Evolutionary conservation across 2,888 invertebrate species (phyloP), one percentile per base, ranked within the genome.

Genomic region (Podotricha telesiphe): DNA sequence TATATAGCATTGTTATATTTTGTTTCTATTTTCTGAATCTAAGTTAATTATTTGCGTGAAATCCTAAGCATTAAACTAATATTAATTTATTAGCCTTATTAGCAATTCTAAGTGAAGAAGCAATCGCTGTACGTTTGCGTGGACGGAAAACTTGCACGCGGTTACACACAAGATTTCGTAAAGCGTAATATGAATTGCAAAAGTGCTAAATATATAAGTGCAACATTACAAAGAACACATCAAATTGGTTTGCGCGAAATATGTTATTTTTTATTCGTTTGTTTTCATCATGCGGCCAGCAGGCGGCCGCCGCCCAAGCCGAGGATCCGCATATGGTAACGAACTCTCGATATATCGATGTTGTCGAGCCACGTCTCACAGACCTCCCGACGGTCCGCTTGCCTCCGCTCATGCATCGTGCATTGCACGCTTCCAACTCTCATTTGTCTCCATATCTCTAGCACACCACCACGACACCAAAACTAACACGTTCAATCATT

Each of bases 321-420:
- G 94, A 96, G 97, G 96, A 96, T 97, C 94, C 95, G 96, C 95
- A 96, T 97, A 95, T 97, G 97, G 97, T 97, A 97, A 97, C 81
- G 55, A 42, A 82, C 82, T 76, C 78, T 78, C 77, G 82, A 82
- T 83, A 75, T 79, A 79, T 83, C 83, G 84, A 82, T 89, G 88
- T 89, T 91, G 89, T 89, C 81, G 75, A 76, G 76, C 80, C 84
- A 82, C 82, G 79, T 79, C 81, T 82, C 80, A 80, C 83, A 85
- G 81, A 82, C 90, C 90, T 84, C 68, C 79, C 79, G 88, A 91
- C 90, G 91, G 91, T 83, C 87, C 79, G 89, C 90, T 76, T 76
- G 75, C 75, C 75, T 75, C 67, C 68, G 80, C 73, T 82, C 87
- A 87, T 87, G 90, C 91, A 91, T 91, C 88, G 90, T 90, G 89